Evolutionary conservation across 2,797 vertebrate species (phyloP), one percentile per base, ranked within the genome.

Genomic region (Rhabdophis nuchalis): DNA sequence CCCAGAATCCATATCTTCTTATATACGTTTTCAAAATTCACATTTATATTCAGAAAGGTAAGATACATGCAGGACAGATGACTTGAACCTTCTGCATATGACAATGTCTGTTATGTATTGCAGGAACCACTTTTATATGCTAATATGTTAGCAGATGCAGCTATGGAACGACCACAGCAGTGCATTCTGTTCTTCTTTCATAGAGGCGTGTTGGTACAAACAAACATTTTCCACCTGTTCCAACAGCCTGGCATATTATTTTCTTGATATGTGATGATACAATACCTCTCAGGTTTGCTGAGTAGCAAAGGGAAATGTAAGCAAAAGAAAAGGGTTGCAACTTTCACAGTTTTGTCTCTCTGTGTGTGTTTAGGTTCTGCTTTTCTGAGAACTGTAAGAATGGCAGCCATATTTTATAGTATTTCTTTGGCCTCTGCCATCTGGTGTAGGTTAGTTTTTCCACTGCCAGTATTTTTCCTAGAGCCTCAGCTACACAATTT

Each of bases 391-490:
- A 96, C 95, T 94, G 96, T 96, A 97, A 95, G 96, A 97, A 96
- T 97, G 96, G 96, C 94, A 97, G 96, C 96, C 96, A 97, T 97
- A 97, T 97, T 97, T 97, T 97, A 97, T 97, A 96, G 96, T 95
- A 97, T 97, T 97, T 97, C 96, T 97, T 97, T 97, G 96, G 96
- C 96, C 96, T 97, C 96, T 97, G 96, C 96, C 96, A 97, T 97
- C 96, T 97, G 96, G 95, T 95, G 96, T 96, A 96, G 96, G 96
- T 97, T 97, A 96, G 96, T 96, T 97, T 97, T 97, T 96, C 96
- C 96, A 97, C 96, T 96, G 96, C 96, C 96, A 96, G 95, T 94
- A 92, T 95, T 96, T 96, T 97, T 95, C 86, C 92, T 96, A 93
- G 94, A 96, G 96, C 93, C 94, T 95, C 53, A 93, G 94, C 58